Conservation (phyloP, 2,888 invertebrate species). For the Zaprionus obscuricornis region DNA sequence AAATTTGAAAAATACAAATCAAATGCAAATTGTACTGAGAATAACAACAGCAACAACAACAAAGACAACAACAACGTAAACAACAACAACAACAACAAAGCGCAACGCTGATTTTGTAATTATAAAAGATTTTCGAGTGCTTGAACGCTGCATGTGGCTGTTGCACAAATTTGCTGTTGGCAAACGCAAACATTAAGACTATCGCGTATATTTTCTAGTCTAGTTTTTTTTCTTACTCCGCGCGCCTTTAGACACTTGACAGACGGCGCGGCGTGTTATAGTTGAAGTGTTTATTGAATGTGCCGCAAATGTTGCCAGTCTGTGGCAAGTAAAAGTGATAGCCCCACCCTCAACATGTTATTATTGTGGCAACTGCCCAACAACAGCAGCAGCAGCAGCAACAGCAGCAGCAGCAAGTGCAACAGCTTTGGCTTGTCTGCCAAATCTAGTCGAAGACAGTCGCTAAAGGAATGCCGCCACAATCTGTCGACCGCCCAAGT, state of each 20-base stretch:
- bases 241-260: too few species aligned
- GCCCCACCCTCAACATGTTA: slow-evolving; percentile 33
- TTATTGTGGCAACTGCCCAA: slow-evolving; percentile 43
- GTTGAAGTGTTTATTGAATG: slow-evolving; percentile 74
- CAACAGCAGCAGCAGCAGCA: too few species aligned
- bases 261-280: slow-evolving; percentile 47
- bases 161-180: too few species aligned
- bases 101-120: too few species aligned
- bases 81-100: too few species aligned
- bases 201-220: too few species aligned
- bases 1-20: slow-evolving; percentile 49
- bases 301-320: slow-evolving; percentile 57
- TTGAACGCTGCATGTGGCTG: too few species aligned
- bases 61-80: slow-evolving; percentile 22
- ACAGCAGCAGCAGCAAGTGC: too few species aligned
- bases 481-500: slow-evolving; percentile 23
- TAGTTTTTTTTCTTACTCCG: too few species aligned
- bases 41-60: slow-evolving; percentile 25
- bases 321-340: slow-evolving; percentile 37
- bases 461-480: slow-evolving; percentile 20
- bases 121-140: too few species aligned
- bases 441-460: slow-evolving; percentile 17
- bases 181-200: too few species aligned
- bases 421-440: too few species aligned
- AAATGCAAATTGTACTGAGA: slow-evolving; percentile 45